Conservation (phyloP, 2,113 vertebrate species). For the Epinephelus fuscoguttatus region DNA sequence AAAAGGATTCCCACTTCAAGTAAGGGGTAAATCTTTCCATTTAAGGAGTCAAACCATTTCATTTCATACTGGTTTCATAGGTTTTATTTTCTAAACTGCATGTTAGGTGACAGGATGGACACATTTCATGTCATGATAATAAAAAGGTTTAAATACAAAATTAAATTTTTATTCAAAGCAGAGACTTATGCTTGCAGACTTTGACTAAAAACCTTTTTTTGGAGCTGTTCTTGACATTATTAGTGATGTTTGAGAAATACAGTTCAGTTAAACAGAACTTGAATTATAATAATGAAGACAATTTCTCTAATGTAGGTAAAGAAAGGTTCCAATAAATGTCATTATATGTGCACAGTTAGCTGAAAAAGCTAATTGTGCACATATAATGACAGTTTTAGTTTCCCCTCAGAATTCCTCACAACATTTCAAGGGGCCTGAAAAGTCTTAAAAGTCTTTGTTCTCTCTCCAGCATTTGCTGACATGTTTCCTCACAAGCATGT, state of each 20-base stretch:
- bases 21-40: background rate
- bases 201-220: background rate
- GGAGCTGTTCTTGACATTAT: background rate
- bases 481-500: slow-evolving; percentile 84
- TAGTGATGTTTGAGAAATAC: background rate
- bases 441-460: background rate
- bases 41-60: too few species aligned
- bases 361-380: too few species aligned
- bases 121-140: background rate
- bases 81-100: background rate
- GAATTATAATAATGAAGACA: background rate
- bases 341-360: background rate
- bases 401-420: background rate
- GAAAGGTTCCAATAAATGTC: background rate
- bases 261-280: background rate
- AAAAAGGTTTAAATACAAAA: background rate
- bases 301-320: background rate
- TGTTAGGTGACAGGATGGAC: background rate
- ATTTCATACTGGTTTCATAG: background rate
- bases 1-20: background rate
- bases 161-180: background rate
- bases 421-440: background rate
- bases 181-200: background rate
- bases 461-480: slow-evolving; percentile 73
- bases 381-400: too few species aligned